Evolutionary conservation across 2,888 invertebrate species (phyloP), one percentile per base, ranked within the genome.

Genomic region (Stenchaetothrips biformis): DNA sequence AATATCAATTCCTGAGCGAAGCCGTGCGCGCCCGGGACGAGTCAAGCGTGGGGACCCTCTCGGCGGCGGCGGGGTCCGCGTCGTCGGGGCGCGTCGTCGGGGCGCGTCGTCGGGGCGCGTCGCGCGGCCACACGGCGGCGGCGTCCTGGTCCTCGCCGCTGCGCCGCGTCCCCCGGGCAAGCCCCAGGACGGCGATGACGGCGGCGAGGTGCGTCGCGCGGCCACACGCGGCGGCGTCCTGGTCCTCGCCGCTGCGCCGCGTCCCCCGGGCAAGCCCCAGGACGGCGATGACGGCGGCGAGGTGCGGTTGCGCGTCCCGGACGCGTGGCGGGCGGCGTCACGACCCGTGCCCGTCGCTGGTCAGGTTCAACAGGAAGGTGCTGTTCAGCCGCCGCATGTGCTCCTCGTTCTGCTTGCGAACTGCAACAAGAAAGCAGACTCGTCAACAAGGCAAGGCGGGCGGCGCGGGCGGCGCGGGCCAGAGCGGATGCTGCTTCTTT

Each of bases 401-500:
- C 88, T 94, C 93, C 89, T 95, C 94, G 89, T 95, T 95, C 90
- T 95, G 94, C 89, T 93, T 93, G 85, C 95, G 93, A 87, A 95
- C 95, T 95, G 91, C 84, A 91, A 90, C 88, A 88, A 88, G 89
- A 85, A 81, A 79, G 74, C 78, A 82, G 80, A 74, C 80, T 80
- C 78, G 25, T 47, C 79, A 81, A 47, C 77, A 80, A 37, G 37
- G 37, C 37, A 4, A 4, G 2, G 2, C 37, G 37, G 37, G 37
- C n/a, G 2, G 2, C 37, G 37, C 2, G 37, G n/a, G 49, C 49
- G 49, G 49, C 11, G 53, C 16, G 53, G 53, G 2, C 53, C 16
- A 1, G 2, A 37, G 59, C 18, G 18, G 59, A 16, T 59, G 18
- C 59, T 59, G 18, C 59, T 18, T 9, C 16, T 13, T 18, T 59